phyloP scores from a whole-genome alignment of 1,140 invertebrate species.

The Drosophila pseudoananassae region DNA sequence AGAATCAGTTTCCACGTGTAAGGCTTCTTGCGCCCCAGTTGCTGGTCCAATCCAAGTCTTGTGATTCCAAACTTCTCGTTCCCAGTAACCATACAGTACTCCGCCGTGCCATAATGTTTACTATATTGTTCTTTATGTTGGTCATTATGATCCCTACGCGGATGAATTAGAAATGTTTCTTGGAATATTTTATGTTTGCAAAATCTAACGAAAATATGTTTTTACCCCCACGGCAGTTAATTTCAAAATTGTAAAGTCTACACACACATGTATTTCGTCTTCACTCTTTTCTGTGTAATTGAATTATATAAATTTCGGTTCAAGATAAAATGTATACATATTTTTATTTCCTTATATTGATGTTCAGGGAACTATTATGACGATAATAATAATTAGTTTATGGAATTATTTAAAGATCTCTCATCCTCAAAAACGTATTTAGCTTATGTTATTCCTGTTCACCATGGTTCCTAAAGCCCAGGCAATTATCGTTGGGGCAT shows the following conservation, averaged over 20 bases:
- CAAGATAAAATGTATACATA: too few species aligned
- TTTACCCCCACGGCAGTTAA: background rate
- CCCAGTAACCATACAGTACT: background rate
- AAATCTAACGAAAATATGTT: background rate
- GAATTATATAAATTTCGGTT: background rate
- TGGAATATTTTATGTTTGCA: background rate
- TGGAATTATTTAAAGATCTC: background rate
- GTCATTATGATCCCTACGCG: rapidly evolving
- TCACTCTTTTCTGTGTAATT: conserved; percentile 1
- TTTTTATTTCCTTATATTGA: too few species aligned
- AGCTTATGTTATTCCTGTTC: background rate
- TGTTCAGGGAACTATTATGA: background rate
- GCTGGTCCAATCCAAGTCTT: background rate
- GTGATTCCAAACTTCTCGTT: background rate
- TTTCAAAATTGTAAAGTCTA: conserved; percentile 7
- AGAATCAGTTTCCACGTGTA: conserved; percentile 22
- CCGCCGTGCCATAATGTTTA: conserved; percentile 9
- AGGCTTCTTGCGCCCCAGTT: conserved; percentile 33
- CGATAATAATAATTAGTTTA: conserved; percentile 50
- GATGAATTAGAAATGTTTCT: background rate
- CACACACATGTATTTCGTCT: background rate
- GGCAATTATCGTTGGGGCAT: conserved; percentile 67
- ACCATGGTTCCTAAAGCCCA: conserved; percentile 15
- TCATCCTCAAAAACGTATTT: background rate
- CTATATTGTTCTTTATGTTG: conserved; percentile 27